Conservation (phyloP, 1,140 invertebrate species). For the Achatina immaculata region DNA sequence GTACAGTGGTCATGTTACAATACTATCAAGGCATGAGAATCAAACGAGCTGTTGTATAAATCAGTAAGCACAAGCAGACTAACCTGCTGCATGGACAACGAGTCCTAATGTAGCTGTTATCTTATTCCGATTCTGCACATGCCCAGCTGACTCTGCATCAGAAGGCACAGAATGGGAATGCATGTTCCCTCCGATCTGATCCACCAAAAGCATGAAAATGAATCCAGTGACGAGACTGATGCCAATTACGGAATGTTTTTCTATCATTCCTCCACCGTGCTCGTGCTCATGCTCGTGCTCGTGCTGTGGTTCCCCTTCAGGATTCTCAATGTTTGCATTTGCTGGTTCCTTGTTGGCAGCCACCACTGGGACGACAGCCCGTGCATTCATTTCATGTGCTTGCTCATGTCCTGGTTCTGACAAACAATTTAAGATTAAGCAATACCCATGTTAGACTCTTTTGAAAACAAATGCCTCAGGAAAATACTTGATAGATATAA, state of each 20-base stretch:
- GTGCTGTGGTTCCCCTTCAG: not conserved
- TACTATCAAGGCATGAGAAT: no score
- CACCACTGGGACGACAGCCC: not conserved
- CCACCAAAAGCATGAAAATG: constrained; percentile 97
- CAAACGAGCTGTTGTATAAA: no score
- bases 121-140: constrained; percentile 76
- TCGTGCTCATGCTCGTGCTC: constrained; percentile 41
- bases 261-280: constrained; percentile 51
- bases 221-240: constrained; percentile 88
- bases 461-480: no score
- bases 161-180: constrained; percentile 52
- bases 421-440: no score
- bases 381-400: no score
- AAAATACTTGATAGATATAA: no score
- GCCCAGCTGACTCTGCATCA: constrained; percentile 53
- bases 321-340: not conserved
- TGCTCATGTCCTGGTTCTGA: no score
- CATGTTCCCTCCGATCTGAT: constrained; percentile 78
- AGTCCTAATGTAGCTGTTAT: constrained; percentile 95
- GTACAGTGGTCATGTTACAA: no score
- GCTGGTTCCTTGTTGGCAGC: not conserved
- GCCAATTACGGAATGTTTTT: constrained; percentile 75
- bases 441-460: no score
- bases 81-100: constrained; percentile 95
- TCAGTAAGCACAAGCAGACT: no score